Conservation (phyloP, 1,140 invertebrate genomes). For the Pseudomyrmex sp. region DNA sequence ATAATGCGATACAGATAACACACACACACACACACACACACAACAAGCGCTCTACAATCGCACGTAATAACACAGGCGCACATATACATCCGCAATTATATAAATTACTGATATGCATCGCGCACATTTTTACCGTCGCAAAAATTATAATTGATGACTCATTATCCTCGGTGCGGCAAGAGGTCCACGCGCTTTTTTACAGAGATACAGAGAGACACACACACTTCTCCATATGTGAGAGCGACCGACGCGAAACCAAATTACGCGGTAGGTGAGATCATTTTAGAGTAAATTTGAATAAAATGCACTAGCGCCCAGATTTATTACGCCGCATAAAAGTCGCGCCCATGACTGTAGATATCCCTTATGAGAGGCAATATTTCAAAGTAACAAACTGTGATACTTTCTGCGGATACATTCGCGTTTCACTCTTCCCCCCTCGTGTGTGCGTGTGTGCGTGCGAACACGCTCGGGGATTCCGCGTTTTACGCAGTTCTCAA, state of each 20-base stretch:
- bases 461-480: constrained; percentile 25
- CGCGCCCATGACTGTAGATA: constrained; percentile 50
- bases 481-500: constrained; percentile 19
- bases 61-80: not conserved
- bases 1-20: constrained; percentile 22
- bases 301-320: constrained; percentile 46
- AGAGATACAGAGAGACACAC: not conserved
- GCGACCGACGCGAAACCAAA: constrained; percentile 5
- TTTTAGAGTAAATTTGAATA: constrained; percentile 57
- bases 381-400: constrained; percentile 59
- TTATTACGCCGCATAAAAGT: constrained; percentile 55
- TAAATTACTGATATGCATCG: not conserved
- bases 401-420: constrained; percentile 44
- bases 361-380: constrained; percentile 54
- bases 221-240: not conserved
- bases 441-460: not conserved
- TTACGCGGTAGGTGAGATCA: constrained; percentile 45
- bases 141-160: constrained; percentile 10
- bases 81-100: not conserved
- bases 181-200: not conserved
- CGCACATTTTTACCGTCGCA: not conserved
- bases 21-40: not conserved
- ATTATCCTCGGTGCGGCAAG: not conserved
- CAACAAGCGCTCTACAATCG: constrained; percentile 3
- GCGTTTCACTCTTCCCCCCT: constrained; percentile 2